Evolutionary conservation across 2,113 vertebrate genomes (phyloP), one percentile per base, ranked within the genome.

Genomic region (Platichthys flesus): DNA sequence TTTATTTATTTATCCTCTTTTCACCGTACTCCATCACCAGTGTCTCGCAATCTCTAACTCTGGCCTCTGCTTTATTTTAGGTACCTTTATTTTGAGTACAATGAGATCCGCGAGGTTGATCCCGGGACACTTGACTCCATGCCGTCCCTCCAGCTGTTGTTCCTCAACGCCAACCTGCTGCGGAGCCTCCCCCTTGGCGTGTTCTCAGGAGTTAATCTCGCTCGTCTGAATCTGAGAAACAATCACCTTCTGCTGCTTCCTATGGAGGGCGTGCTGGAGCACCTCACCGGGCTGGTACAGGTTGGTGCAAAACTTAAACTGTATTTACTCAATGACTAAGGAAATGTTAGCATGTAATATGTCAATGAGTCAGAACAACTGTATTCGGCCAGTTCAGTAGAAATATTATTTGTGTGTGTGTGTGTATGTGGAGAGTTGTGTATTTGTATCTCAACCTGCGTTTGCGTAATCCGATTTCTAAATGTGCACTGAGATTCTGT

Each of bases 41-140:
- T 28, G 52, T 71, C 9, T 51, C 21, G 51, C n/a, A n/a, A n/a
- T n/a, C 20, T 20, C 9, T 74, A 47, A 79, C 57, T 9, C 7
- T 35, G 56, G 28, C 56, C 20, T 20, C 28, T 37, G 15, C 23
- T 69, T 45, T 62, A 31, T 40, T 79, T 21, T 35, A 93, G 97
- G 91, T 99, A 96, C 85, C 89, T 99, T 77, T 99, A 99, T 85
- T 97, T 99, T 49, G 98, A 99, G 90, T 99, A 97, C 94, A 99
- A 99, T 15, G 93, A 97, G 82, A 98, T 99, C 90, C 94, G 94
- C 63, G 96, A 97, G 88, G 95, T 99, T 26, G 95, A 96, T 76
- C 96, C 96, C 0, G 96, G 96, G 0, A 96, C 97, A 78, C 97
- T 99, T 73, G 97, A 97, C 91, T 94, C 96, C 86, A 98, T 99